Percentiles rank a stretch among this genome's conserved stretches.
These are phyloP conservation scores for Euclidia mi DNA, from an alignment of 2,888 invertebrate species.

Conservation along the genomic window DNA sequence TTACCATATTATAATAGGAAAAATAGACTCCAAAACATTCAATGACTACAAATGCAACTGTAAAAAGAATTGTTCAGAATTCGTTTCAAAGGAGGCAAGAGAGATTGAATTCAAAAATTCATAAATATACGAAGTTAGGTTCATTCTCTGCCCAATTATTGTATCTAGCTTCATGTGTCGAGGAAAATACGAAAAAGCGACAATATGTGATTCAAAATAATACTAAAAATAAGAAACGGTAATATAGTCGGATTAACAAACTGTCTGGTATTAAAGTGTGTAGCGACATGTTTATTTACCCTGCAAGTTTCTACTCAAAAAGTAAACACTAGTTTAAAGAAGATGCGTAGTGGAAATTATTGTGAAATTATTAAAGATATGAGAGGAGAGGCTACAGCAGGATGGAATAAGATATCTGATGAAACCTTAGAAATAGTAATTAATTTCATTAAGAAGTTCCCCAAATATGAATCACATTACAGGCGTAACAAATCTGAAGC, in stretches of 20 bases:
- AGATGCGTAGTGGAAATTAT: slow-evolving; percentile 10
- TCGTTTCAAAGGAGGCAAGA: slow-evolving; percentile 17
- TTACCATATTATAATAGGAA: slow-evolving; percentile 13
- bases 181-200: slow-evolving; percentile 18
- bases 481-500: slow-evolving; percentile 15
- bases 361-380: background rate
- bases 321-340: slow-evolving; percentile 10
- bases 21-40: slow-evolving; percentile 19
- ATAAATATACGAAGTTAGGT: slow-evolving; percentile 14
- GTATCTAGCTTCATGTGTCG: slow-evolving; percentile 14
- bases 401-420: slow-evolving; percentile 2
- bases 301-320: slow-evolving; percentile 25
- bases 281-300: slow-evolving; percentile 22
- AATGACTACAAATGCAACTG: slow-evolving; percentile 21
- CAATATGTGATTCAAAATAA: slow-evolving; percentile 10
- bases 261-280: slow-evolving; percentile 20
- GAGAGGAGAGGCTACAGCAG: slow-evolving; percentile 1
- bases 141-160: slow-evolving; percentile 18
- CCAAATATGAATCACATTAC: slow-evolving; percentile 21
- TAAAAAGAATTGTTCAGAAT: slow-evolving; percentile 15
- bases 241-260: slow-evolving; percentile 17
- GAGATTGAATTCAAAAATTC: too few relatives aligned
- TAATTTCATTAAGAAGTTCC: slow-evolving; percentile 25
- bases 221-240: slow-evolving; percentile 10
- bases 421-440: background rate